phyloP scores from a whole-genome alignment of 2,797 vertebrate genomes.

The Eutrigla gurnardus region DNA sequence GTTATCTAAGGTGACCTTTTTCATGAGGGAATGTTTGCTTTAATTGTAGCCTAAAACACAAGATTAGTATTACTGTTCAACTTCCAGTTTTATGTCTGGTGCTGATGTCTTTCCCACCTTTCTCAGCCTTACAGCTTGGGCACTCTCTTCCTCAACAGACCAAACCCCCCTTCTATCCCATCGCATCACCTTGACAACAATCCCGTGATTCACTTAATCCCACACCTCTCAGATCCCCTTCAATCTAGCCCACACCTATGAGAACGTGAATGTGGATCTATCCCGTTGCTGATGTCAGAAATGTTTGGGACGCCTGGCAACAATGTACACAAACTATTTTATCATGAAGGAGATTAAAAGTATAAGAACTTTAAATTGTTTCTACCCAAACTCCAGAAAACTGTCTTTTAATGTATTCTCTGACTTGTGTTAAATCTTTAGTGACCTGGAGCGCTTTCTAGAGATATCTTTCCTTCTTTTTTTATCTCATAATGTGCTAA shows the following conservation, averaged over 20 bases:
- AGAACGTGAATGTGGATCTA: constrained; percentile 38
- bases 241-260: constrained; percentile 52
- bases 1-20: constrained; percentile 19
- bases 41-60: constrained; percentile 21
- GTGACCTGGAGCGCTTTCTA: background rate
- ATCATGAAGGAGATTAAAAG: constrained; percentile 25
- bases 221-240: constrained; percentile 61
- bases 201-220: constrained; percentile 74
- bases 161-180: constrained; percentile 37
- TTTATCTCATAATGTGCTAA: background rate
- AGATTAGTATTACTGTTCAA: background rate
- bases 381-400: constrained; percentile 15
- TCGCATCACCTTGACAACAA: constrained; percentile 53
- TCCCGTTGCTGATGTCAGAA: constrained; percentile 33
- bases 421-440: background rate
- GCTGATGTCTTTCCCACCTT: background rate
- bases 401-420: background rate
- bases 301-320: constrained; percentile 53
- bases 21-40: constrained; percentile 17
- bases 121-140: background rate
- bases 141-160: constrained; percentile 23
- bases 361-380: constrained; percentile 9
- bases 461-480: background rate
- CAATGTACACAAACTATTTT: constrained; percentile 29
- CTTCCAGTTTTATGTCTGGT: constrained; percentile 18